Evolutionary conservation across 2,888 invertebrate species (phyloP), one percentile per base, ranked within the genome.

Genomic region (Eupithecia centaureata): DNA sequence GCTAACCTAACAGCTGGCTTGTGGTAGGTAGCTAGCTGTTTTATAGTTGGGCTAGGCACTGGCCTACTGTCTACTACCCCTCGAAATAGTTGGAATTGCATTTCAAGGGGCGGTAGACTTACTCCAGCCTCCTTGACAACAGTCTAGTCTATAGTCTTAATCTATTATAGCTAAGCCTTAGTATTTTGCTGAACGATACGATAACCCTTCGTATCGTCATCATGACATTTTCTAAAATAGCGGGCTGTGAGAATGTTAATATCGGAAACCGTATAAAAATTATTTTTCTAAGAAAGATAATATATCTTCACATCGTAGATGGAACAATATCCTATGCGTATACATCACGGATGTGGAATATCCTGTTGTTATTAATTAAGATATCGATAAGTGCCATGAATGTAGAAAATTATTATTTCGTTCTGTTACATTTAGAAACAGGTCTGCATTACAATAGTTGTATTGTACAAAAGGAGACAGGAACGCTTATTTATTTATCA

Each of bases 281-380:
- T 15, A 15, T 27, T 52, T 52, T 27, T 27, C 27, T 47, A 18
- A 22, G 22, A 47, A 10, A 2, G 22, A 47, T 22, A 47, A 10
- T 22, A 3, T 42, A 42, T 42, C 18, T 47, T 12, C 4, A 12
- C 15, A 56, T 30, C 28, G 28, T 13, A 57, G 8, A 57, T 18
- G 42, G 59, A 71, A 74, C 72, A 73, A 74, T 70, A 73, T 18
- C n/a, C 56, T 56, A 33, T 47, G 5, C 10, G 18, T 47, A 7
- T 52, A 30, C 28, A 28, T 32, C 38, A 28, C 56, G 61, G 62
- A 71, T 58, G 58, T 66, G 54, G 57, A 22, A 58, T 65, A 65
- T 64, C 68, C 52, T 57, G 64, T 28, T 64, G 61, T 38, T 66
- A 51, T 57, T 63, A 67, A 32, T 22, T 33, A 57, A 18, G 57